Percentiles rank a stretch among this genome's conserved stretches.
These are phyloP conservation scores for Haemorhous mexicanus DNA, from an alignment of 2,113 vertebrate genomes.

Conservation along the genomic window DNA sequence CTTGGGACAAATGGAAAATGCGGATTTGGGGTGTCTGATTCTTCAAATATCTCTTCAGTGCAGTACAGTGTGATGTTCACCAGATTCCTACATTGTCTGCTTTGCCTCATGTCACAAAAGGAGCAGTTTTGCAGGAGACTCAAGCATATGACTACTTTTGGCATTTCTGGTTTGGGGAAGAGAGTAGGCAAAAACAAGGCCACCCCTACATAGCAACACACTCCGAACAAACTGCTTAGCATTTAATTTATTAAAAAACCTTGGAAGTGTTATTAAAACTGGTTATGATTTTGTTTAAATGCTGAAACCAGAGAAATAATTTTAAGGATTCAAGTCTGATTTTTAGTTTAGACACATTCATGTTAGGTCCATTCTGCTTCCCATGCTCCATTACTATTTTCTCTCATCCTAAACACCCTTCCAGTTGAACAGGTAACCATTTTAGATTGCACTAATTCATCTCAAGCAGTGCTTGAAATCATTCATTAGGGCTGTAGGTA, in stretches of 20 bases:
- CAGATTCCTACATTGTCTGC: not conserved
- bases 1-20: not conserved
- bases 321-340: not conserved
- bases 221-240: not conserved
- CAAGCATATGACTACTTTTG: not conserved
- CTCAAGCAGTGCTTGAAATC: not conserved
- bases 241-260: not conserved
- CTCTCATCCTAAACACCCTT: not conserved
- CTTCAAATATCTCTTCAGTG: not conserved
- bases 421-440: not conserved
- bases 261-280: not conserved
- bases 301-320: not conserved
- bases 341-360: not conserved
- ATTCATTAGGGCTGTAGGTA: not conserved
- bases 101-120: not conserved
- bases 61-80: not conserved
- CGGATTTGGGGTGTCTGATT: accelerated
- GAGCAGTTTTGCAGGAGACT: not conserved
- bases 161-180: not conserved
- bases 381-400: not conserved
- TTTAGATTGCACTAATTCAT: not conserved
- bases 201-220: accelerated
- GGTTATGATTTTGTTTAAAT: not conserved
- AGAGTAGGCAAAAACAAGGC: not conserved
- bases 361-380: not conserved